These are phyloP conservation scores for Acrossocheilus wenchowensis DNA, from an alignment of 2,797 vertebrate species.

Conservation along the genomic window DNA sequence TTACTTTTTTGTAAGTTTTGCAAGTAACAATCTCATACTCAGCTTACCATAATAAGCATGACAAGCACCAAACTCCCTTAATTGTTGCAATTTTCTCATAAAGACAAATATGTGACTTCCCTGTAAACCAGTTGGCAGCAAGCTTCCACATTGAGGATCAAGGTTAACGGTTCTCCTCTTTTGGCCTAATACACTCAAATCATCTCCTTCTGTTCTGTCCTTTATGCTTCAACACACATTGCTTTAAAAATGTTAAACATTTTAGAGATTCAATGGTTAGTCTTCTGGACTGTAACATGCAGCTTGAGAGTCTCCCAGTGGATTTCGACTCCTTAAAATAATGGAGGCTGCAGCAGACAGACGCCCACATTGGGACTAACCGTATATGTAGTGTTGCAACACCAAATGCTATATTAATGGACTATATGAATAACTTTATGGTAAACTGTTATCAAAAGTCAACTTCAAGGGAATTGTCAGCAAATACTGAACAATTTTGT, in stretches of 20 bases:
- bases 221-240: slow-evolving; percentile 19
- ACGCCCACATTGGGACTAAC: not conserved
- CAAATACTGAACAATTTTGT: not conserved
- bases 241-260: slow-evolving; percentile 6
- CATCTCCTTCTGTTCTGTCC: not conserved
- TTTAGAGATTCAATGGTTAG: not conserved
- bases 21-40: not conserved
- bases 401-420: not conserved
- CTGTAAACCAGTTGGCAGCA: not conserved
- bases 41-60: not conserved
- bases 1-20: not conserved
- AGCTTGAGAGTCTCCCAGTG: not conserved
- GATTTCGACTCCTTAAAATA: not conserved
- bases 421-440: not conserved
- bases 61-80: not conserved
- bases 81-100: not conserved
- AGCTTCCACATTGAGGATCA: not conserved
- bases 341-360: not conserved
- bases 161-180: not conserved
- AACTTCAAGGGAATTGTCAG: not conserved
- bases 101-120: not conserved
- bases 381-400: not conserved
- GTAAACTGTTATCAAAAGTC: not conserved
- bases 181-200: slow-evolving; percentile 19
- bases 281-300: slow-evolving; percentile 16